Base-by-base conservation (phyloP, 2,113 vertebrate species). In the Gadus chalcogrammus region DNA sequence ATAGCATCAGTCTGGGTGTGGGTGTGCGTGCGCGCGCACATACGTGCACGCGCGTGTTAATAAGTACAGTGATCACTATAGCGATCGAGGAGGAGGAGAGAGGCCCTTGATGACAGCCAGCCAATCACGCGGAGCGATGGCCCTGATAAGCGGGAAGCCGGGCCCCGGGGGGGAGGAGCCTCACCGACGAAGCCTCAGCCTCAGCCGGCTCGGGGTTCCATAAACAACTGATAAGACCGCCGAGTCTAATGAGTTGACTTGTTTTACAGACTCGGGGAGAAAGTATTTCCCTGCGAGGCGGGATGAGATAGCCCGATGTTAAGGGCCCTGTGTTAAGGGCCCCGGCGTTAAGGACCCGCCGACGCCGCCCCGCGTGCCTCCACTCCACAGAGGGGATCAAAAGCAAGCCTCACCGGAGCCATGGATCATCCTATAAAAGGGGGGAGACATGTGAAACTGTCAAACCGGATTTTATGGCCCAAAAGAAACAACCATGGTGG, bases 151-250 rank as follows among this genome's bases (percentile, higher is more conserved):
- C 81, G 71, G 35, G 65, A 78, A 60, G 75, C 78, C 79, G 73
- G 24, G 82, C 86, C 84, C 42, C 61, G 62, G 82, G 42, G 42
- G 55, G 83, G 80, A 88, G 79, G 83, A 82, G 86, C 84, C 80
- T 24, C 80, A 70, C 82, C 85, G 84, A 58, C 85, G 87, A 88
- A 87, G 88, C 75, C 87, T 82, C 81, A 76, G 83, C 71, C 75
- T 82, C 81, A 76, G 83, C 71, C 75, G 79, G 86, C 88, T 13
- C 8, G 8, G 8, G 42, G 42, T 12, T 79, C 76, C 73, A 84
- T 85, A 86, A 88, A 88, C 86, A 88, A 85, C 88, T 86, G 88
- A 90, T 91, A 90, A 88, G 82, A 79, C 72, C n/a, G 75, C 58
- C 31, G 72, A 80, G 76, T 74, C 76, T 88, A 88, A 89, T 84